Evolutionary conservation across 30 jellyfish, hydroid and myxozoan species (phyloP), one percentile per base, ranked within the genome.

Genomic region (Hydractinia echinata): DNA sequence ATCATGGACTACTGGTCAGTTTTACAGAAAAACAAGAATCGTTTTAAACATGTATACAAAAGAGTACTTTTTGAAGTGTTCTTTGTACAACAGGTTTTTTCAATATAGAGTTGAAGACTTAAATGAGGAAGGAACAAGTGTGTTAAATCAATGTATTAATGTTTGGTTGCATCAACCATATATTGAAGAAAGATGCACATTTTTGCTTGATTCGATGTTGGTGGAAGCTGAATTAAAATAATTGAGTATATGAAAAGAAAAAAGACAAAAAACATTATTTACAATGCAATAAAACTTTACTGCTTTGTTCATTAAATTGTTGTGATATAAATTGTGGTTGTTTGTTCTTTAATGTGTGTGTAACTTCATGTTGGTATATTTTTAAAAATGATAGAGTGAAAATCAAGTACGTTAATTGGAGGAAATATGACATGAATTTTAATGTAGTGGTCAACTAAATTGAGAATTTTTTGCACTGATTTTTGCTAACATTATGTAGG

Each of bases 101-200:
- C 51, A 54, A 39, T 44, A 4, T 69, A 18, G 87, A 67, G 85
- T 80, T 20, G 79, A 66, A 49, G 67, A 61, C n/a, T 1, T 16
- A 8, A 77, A 54, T 18, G 84, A 78, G 54, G 54, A 73, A 0
- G 61, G 64, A 3, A 44, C 78, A 21, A 55, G 58, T 4, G 62
- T 60, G 54, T 39, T 62, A 53, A 56, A 95, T 4, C 83, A 83
- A 10, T 73, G 76, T 14, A 53, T 87, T n/a, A 82, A 89, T 1
- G 55, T 88, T 55, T 93, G 96, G 99, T 84, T 93, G 15, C 99
- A 93, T 76, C 96, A 93, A 58, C 99, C 99, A 4, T 87, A 79
- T 76, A 53, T 93, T 14, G 88, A 66, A 50, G 95, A 81, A 8
- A 73, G 64, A 20, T 61, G 73, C 20, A 80, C 69, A 18, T n/a